These are phyloP conservation scores for Cirrhinus mrigala DNA, from an alignment of 2,797 vertebrate species.

Conservation along the genomic window DNA sequence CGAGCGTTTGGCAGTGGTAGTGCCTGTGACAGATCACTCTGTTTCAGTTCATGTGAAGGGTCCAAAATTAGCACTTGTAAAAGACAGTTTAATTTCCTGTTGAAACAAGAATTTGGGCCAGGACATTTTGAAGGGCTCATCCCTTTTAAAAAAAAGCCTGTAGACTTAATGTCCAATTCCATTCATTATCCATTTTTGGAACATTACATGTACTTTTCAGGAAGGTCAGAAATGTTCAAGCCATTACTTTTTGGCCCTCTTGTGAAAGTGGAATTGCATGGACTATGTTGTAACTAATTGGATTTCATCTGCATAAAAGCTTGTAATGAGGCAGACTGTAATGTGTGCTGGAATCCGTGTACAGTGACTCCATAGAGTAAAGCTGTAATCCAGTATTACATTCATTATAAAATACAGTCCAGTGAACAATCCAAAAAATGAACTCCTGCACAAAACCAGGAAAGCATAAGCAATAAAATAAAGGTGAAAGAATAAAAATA, in stretches of 20 bases:
- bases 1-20: neutral
- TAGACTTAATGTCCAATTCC: neutral
- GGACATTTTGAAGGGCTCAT: neutral
- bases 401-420: neutral
- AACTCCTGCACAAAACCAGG: constrained; percentile 1
- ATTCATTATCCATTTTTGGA: neutral
- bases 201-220: neutral
- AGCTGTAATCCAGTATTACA: constrained; percentile 14
- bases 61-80: constrained; percentile 2
- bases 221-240: constrained; percentile 5
- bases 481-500: neutral
- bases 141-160: neutral
- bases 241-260: neutral
- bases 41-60: neutral
- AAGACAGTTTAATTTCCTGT: neutral
- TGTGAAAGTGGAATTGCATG: neutral
- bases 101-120: neutral
- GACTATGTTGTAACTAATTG: constrained; percentile 12
- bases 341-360: neutral
- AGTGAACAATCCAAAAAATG: neutral
- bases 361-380: constrained; percentile 16
- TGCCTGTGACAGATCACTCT: neutral
- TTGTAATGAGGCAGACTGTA: constrained; percentile 18
- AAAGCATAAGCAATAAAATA: neutral
- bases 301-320: constrained; percentile 21